A percentile compares a stretch with the other conserved stretches of the same genome.
Evolutionary conservation across 2,113 vertebrate species (phyloP).

Genomic region (Dasypus novemcinctus): DNA sequence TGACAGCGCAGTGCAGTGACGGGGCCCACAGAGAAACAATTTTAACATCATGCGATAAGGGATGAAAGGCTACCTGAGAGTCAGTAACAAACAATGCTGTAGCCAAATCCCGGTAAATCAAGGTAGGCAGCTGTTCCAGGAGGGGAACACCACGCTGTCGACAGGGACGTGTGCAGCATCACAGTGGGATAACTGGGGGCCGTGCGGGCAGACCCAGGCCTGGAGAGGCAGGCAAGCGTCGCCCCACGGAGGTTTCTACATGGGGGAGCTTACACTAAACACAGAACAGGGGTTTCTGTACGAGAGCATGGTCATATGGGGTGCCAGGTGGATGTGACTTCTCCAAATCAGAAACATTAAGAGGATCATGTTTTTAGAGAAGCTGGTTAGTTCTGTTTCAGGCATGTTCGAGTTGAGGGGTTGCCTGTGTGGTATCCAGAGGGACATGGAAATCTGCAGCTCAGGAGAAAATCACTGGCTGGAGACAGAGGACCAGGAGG

Average conservation of each 20-base stretch:
- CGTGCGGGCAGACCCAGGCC: neutral
- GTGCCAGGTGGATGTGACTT: neutral
- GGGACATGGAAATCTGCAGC: neutral
- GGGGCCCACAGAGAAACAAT: neutral
- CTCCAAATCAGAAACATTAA: neutral
- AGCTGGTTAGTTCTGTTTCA: neutral
- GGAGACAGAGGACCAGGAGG: neutral
- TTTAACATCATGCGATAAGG: neutral
- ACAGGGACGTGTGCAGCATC: neutral
- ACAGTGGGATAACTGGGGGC: neutral
- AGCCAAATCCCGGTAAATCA: neutral
- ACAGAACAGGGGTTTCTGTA: neutral
- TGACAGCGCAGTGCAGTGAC: rapidly evolving
- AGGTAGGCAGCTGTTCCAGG: neutral
- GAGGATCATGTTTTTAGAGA: neutral
- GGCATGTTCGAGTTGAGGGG: neutral
- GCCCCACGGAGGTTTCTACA: neutral
- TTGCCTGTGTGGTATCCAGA: neutral
- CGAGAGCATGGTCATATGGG: neutral
- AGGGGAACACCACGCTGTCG: neutral
- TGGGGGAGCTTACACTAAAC: neutral
- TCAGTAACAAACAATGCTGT: neutral
- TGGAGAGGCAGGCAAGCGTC: neutral
- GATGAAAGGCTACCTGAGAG: neutral
- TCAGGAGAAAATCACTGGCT: neutral